phyloP scores from a whole-genome alignment of 2,113 vertebrate species.

The Acanthisitta chloris region DNA sequence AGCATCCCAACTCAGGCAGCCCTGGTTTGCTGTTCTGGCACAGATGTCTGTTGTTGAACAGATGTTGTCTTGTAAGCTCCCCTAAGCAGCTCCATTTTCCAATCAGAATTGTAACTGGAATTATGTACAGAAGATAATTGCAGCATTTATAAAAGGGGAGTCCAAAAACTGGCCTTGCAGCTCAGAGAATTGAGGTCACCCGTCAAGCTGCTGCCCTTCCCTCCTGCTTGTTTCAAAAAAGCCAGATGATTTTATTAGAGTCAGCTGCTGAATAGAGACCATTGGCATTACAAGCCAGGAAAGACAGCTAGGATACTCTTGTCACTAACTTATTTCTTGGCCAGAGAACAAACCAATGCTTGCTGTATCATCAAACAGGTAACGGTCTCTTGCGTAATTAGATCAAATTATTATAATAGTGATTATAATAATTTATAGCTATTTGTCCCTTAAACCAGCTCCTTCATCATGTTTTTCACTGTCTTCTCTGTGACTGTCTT shows the following conservation, averaged over 20 bases:
- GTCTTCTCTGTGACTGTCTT: slow-evolving; percentile 45
- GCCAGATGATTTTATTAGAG: slow-evolving; percentile 21
- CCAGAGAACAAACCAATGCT: slow-evolving; percentile 54
- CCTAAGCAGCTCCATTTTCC: slow-evolving; percentile 71
- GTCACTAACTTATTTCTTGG: slow-evolving; percentile 13
- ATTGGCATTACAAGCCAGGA: slow-evolving; percentile 12
- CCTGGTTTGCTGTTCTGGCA: slow-evolving; percentile 28
- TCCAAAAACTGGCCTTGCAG: slow-evolving; percentile 25
- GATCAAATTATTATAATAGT: slow-evolving; percentile 16
- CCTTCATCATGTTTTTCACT: neutral
- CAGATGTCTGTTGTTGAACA: slow-evolving; percentile 56
- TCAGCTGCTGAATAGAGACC: neutral
- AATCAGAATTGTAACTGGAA: slow-evolving; percentile 69
- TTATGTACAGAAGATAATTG: slow-evolving; percentile 65
- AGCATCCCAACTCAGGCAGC: neutral
- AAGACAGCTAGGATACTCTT: slow-evolving; percentile 32
- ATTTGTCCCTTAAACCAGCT: neutral
- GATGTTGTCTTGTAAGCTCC: slow-evolving; percentile 65
- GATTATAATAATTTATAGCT: slow-evolving; percentile 50
- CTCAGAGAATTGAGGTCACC: slow-evolving; percentile 52
- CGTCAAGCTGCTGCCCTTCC: slow-evolving; percentile 21
- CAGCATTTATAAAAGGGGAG: slow-evolving; percentile 38
- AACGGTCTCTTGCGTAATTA: neutral
- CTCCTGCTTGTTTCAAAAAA: neutral
- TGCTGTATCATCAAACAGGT: slow-evolving; percentile 56